These are phyloP conservation scores for Corvus cornix DNA, from an alignment of 2,113 vertebrate species.

Conservation along the genomic window DNA sequence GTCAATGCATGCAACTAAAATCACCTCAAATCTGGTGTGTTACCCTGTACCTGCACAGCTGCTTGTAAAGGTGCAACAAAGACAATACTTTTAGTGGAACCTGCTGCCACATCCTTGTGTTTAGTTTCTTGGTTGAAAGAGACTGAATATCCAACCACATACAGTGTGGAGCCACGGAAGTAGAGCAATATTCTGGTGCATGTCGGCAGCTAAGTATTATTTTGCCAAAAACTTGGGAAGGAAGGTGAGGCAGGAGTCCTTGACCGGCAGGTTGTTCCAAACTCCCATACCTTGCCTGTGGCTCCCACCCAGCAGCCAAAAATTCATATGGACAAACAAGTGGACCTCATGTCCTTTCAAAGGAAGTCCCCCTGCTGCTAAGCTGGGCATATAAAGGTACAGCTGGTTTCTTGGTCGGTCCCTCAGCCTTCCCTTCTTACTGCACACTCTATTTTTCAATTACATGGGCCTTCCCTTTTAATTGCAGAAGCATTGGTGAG, in stretches of 20 bases:
- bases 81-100: not conserved
- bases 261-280: not conserved
- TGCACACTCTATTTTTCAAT: not conserved
- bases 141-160: not conserved
- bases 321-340: not conserved
- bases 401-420: not conserved
- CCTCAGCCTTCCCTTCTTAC: not conserved
- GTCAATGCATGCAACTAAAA: not conserved
- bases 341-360: not conserved
- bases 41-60: not conserved
- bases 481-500: not conserved
- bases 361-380: not conserved
- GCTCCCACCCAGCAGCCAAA: not conserved
- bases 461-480: not conserved
- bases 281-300: not conserved
- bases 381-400: not conserved
- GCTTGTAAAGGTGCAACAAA: not conserved
- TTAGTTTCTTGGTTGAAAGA: not conserved
- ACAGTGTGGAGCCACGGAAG: fast-evolving
- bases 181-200: not conserved
- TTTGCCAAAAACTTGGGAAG: not conserved
- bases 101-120: not conserved
- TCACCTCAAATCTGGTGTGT: not conserved
- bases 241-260: not conserved
- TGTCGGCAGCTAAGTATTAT: not conserved